Percentiles rank a stretch among this genome's conserved stretches.
Conservation (phyloP, 1,140 invertebrate genomes). For the Drosophila equinoxialis region DNA sequence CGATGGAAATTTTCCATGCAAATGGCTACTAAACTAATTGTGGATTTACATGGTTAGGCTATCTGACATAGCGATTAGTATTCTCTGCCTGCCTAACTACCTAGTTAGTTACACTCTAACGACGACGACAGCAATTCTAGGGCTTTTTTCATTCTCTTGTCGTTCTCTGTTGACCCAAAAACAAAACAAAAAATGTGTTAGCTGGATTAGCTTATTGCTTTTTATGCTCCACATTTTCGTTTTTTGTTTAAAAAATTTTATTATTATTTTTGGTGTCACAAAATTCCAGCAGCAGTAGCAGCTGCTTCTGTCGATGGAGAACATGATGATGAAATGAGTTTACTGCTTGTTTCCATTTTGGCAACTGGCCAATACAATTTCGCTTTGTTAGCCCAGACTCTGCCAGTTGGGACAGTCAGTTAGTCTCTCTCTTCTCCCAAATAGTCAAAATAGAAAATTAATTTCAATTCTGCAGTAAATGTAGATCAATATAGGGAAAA, state of each 20-base stretch:
- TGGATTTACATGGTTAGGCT: constrained; percentile 1
- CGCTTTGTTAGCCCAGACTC: not conserved
- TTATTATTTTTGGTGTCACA: constrained; percentile 17
- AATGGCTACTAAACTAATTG: constrained; percentile 9
- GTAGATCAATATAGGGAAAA: not conserved
- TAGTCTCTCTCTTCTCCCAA: not conserved
- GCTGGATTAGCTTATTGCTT: constrained; percentile 10
- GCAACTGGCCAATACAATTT: constrained; percentile 23
- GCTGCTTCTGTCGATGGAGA: constrained; percentile 18
- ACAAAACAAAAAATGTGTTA: not conserved
- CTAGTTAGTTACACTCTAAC: constrained; percentile 4
- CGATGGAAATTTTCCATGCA: constrained; percentile 8
- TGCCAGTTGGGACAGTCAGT: constrained; percentile 5
- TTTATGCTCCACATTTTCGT: constrained; percentile 4
- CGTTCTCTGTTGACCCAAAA: not conserved
- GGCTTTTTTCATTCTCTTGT: not conserved
- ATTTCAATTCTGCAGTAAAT: constrained; percentile 10
- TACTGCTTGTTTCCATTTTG: constrained; percentile 19
- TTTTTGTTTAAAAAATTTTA: constrained; percentile 12
- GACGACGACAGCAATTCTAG: not conserved
- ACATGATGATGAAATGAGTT: constrained; percentile 19
- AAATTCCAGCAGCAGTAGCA: constrained; percentile 1
- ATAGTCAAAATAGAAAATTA: not conserved
- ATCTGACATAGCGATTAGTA: not conserved
- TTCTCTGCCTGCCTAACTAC: not conserved